Percentiles rank a stretch among this genome's conserved stretches.
phyloP scores from a whole-genome alignment of 2,113 vertebrate genomes.

The Hepsetus odoe region DNA sequence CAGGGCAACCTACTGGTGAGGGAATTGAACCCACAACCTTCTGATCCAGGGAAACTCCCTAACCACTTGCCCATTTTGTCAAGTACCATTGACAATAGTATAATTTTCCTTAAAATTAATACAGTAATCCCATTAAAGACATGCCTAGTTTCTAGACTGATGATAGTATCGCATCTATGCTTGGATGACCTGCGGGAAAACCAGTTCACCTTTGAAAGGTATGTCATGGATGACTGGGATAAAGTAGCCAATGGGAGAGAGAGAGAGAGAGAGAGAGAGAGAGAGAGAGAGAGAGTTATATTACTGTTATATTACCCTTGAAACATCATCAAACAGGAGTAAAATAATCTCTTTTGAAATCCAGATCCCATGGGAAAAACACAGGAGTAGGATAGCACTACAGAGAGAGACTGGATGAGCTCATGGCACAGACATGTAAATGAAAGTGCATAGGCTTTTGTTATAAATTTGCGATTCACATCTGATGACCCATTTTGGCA shows the following conservation, averaged over 20 bases:
- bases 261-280: too few species aligned
- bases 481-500: slow-evolving; percentile 6
- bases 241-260: not conserved
- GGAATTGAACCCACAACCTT: too few species aligned
- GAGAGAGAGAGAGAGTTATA: too few species aligned
- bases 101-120: too few species aligned
- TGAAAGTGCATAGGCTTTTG: not conserved
- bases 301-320: not conserved
- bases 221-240: not conserved
- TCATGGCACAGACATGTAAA: not conserved
- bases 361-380: not conserved
- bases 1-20: too few species aligned
- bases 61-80: too few species aligned
- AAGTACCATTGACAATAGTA: too few species aligned
- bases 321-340: not conserved
- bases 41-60: too few species aligned
- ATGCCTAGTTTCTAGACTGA: too few species aligned
- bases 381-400: not conserved
- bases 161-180: too few species aligned
- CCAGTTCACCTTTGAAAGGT: not conserved
- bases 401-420: not conserved
- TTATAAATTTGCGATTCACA: not conserved
- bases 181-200: too few species aligned
- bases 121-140: too few species aligned
- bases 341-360: not conserved